Evolutionary conservation across 1,140 invertebrate species (phyloP), one percentile per base, ranked within the genome.

Genomic region (Wiebesia pumilae): DNA sequence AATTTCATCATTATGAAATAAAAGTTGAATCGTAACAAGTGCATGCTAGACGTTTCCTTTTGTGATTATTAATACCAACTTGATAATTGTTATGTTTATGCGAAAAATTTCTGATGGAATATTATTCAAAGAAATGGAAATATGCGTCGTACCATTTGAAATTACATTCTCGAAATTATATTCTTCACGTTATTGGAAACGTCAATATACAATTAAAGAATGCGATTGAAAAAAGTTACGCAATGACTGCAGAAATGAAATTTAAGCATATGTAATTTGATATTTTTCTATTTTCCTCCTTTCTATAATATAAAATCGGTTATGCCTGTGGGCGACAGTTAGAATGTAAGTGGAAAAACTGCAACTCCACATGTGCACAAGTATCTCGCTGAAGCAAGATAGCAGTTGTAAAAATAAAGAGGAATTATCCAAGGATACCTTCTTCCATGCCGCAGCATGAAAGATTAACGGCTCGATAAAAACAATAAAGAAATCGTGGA

Each of bases 401-500:
- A 71, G 67, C 27, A n/a, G 65, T 69, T 83, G 30, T 47, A 82
- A 83, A 83, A 83, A 54, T 83, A 51, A 83, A 27, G 47, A 83
- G 67, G 67, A 83, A 73, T 83, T 83, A 83, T 71, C 67, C 43
- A 54, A 51, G 81, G 67, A 83, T 83, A 30, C 81, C 67, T 83
- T 83, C 47, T 21, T 27, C 58, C 67, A 54, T 83, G 38, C 65
- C 67, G 21, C 24, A 3, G n/a, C 67, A 54, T 43, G 30, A 83
- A 33, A 83, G 81, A 71, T 83, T 83, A 83, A 83, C 43, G 67
- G 67, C 67, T 83, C 40, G 47, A 73, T 71, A 69, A 71, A 83
- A 83, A 83, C n/a, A 83, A 83, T 83, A 83, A 67, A 83, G 81
- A 83, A 73, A 73, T 83, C 67, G 30, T 54, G 67, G 81, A 83